Evolutionary conservation across 2,113 vertebrate species (phyloP).

Genomic region (Esox niger): DNA sequence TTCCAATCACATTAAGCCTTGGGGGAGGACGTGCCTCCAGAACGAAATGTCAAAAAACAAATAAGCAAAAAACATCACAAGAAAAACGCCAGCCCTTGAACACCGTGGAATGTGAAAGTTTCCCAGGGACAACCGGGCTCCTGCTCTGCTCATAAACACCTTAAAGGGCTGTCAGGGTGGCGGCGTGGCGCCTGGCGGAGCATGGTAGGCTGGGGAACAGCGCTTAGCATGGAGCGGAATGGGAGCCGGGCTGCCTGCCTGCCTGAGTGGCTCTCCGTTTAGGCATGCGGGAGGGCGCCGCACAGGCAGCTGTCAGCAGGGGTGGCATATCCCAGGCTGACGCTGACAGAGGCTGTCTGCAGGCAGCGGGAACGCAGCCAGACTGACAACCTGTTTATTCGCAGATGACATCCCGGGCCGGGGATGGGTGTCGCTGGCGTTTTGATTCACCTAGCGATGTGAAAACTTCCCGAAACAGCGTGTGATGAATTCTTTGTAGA

Average conservation of each 20-base stretch:
- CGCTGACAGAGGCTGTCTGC: conserved; percentile 94
- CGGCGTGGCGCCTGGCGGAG: conserved; percentile 9
- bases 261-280: conserved; percentile 64
- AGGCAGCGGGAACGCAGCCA: conserved; percentile 86
- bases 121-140: conserved; percentile 53
- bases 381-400: conserved; percentile 98
- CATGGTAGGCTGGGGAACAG: conserved; percentile 51
- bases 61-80: no score
- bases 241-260: conserved; percentile 50
- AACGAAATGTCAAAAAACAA: no score
- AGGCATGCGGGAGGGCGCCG: conserved; percentile 69
- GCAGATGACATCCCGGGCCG: conserved; percentile 83
- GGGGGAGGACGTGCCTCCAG: no score
- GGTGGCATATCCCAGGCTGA: conserved; percentile 89
- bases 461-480: conserved; percentile 78
- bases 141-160: conserved; percentile 67
- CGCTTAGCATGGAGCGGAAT: conserved; percentile 46
- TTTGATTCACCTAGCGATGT: conserved; percentile 81
- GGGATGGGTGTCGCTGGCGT: conserved; percentile 87
- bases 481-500: conserved; percentile 82
- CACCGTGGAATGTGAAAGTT: conserved; percentile 69
- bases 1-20: no score
- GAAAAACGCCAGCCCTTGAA: no score
- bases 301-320: conserved; percentile 92
- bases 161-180: conserved; percentile 60